Conservation (phyloP, 2,888 invertebrate species). For the Meghimatium bilineatum region DNA sequence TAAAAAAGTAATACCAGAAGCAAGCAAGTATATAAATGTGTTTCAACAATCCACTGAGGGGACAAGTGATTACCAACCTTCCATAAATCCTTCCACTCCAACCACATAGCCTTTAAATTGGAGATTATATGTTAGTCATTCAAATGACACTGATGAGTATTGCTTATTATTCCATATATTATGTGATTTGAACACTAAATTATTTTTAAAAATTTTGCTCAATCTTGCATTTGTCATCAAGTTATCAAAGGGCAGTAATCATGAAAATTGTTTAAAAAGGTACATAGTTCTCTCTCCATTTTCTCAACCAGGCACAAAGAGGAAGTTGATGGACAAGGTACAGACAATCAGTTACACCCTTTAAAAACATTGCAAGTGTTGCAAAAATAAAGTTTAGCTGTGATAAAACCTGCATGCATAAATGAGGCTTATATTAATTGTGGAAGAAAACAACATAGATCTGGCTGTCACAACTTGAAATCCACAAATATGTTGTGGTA, state of each 20-base stretch:
- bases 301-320: not conserved
- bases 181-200: not conserved
- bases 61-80: constrained; percentile 63
- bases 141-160: not conserved
- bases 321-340: not conserved
- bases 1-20: constrained; percentile 3
- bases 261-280: not conserved
- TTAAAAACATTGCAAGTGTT: not conserved
- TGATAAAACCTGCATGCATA: not conserved
- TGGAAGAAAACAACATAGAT: no score
- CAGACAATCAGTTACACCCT: not conserved
- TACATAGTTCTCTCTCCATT: not conserved
- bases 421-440: no score
- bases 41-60: not conserved
- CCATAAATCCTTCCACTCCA: constrained; percentile 66
- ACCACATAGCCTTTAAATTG: constrained; percentile 59
- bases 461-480: no score
- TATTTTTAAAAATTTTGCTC: not conserved
- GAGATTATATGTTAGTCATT: not conserved
- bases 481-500: no score
- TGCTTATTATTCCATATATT: not conserved
- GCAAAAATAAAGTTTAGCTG: not conserved
- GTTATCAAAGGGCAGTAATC: constrained; percentile 1
- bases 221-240: not conserved
- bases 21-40: not conserved